These are phyloP conservation scores for Sinosuthora webbiana DNA, from an alignment of 2,113 vertebrate species.

Conservation along the genomic window DNA sequence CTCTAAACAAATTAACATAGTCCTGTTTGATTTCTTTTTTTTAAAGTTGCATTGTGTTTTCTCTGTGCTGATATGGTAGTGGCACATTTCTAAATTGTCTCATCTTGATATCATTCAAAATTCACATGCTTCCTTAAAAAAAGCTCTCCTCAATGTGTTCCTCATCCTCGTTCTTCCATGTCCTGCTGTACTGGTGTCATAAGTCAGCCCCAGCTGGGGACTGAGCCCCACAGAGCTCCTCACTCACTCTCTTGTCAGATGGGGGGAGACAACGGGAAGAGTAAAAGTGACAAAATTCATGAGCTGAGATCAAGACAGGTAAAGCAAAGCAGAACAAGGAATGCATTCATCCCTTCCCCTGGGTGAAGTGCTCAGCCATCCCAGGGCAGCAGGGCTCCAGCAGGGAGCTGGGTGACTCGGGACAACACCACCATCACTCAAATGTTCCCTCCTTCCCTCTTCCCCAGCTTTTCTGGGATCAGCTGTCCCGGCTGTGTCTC, in stretches of 20 bases:
- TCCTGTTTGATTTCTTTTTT: not conserved
- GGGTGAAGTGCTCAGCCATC: not conserved
- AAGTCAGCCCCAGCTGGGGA: not conserved
- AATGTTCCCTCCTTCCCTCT: too few species aligned
- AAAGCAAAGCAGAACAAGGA: not conserved
- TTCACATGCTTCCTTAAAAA: not conserved
- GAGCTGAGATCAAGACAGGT: not conserved
- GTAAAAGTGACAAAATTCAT: not conserved
- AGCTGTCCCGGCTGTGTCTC: not conserved
- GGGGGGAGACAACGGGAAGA: not conserved
- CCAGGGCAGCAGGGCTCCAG: not conserved
- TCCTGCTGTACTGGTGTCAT: not conserved
- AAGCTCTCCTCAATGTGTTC: not conserved
- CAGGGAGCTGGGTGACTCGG: not conserved
- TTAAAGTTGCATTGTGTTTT: not conserved
- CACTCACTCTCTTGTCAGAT: not conserved
- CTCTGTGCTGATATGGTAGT: not conserved
- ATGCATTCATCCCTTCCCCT: not conserved
- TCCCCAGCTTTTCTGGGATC: not conserved
- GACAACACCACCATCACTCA: not conserved
- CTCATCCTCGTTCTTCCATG: not conserved
- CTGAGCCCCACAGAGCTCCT: not conserved
- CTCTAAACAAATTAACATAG: not conserved
- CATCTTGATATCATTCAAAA: not conserved
- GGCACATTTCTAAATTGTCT: not conserved